phyloP scores from a whole-genome alignment of 1,140 invertebrate species.

The Ceratina japonica region DNA sequence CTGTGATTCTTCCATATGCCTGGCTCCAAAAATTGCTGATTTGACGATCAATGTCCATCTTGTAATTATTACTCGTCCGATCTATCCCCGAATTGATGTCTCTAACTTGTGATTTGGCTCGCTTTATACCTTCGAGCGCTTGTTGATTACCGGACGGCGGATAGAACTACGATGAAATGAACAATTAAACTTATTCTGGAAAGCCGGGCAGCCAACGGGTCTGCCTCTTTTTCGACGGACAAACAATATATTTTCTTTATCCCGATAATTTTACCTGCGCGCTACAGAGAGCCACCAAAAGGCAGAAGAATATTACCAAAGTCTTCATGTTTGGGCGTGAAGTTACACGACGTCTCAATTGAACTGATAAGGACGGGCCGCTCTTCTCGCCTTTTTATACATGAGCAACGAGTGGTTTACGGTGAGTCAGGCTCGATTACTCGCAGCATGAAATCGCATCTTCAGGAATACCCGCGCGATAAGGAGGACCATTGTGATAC shows the following conservation, averaged over 20 bases:
- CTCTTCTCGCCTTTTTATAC: background rate
- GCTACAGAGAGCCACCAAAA: slow-evolving; percentile 3
- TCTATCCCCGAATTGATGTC: background rate
- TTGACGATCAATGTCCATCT: too few relatives aligned
- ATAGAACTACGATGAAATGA: too few relatives aligned
- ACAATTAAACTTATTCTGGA: too few relatives aligned
- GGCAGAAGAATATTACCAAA: background rate
- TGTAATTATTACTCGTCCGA: too few relatives aligned
- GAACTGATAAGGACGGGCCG: background rate
- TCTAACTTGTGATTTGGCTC: background rate
- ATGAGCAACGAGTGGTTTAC: background rate
- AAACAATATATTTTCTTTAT: background rate
- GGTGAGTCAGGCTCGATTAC: background rate
- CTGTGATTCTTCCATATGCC: background rate
- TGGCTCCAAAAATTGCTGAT: background rate
- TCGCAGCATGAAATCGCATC: background rate
- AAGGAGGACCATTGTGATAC: too few relatives aligned
- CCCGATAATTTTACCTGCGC: slow-evolving; percentile 23
- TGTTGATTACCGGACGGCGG: too few relatives aligned
- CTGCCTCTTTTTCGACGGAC: background rate
- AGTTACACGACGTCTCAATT: background rate
- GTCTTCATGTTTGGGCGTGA: slow-evolving; percentile 11
- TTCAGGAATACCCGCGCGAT: background rate
- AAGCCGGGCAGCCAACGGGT: background rate
- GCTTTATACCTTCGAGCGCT: background rate